A percentile compares a stretch with the other conserved stretches of the same genome.
phyloP scores from a whole-genome alignment of 2,888 invertebrate species.

The Hylaea fasciaria region DNA sequence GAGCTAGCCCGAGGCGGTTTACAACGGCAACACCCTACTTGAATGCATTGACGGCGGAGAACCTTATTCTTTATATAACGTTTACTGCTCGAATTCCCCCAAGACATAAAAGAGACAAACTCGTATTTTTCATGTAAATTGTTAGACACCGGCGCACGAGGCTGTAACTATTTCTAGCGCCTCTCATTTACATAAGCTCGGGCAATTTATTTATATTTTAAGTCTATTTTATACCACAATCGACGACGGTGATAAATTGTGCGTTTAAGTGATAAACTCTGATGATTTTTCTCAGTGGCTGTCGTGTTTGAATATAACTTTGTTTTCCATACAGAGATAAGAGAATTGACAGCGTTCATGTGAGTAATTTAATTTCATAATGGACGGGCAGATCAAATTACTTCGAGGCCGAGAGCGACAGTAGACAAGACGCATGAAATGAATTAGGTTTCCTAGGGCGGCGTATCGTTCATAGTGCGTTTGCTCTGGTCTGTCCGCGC shows the following conservation, averaged over 20 bases:
- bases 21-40: constrained; percentile 66
- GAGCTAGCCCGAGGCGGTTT: constrained; percentile 22
- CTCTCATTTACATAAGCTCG: constrained; percentile 30
- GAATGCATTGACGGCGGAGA: constrained; percentile 60
- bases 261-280: constrained; percentile 20
- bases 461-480: constrained; percentile 56
- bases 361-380: constrained; percentile 69
- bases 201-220: constrained; percentile 29
- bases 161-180: constrained; percentile 47
- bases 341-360: constrained; percentile 43
- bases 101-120: constrained; percentile 40
- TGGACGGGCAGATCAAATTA: constrained; percentile 70
- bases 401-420: constrained; percentile 65
- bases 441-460: constrained; percentile 65
- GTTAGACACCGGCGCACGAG: constrained; percentile 54
- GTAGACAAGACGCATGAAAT: constrained; percentile 67
- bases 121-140: constrained; percentile 58
- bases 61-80: constrained; percentile 56
- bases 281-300: constrained; percentile 1
- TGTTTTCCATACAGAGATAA: constrained; percentile 5
- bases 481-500: constrained; percentile 48
- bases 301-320: constrained; percentile 9
- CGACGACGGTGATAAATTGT: constrained; percentile 19
- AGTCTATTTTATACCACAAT: constrained; percentile 11
- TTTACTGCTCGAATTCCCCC: constrained; percentile 62